Evolutionary conservation across 2,113 vertebrate genomes (phyloP).

Genomic region (Perccottus glenii): DNA sequence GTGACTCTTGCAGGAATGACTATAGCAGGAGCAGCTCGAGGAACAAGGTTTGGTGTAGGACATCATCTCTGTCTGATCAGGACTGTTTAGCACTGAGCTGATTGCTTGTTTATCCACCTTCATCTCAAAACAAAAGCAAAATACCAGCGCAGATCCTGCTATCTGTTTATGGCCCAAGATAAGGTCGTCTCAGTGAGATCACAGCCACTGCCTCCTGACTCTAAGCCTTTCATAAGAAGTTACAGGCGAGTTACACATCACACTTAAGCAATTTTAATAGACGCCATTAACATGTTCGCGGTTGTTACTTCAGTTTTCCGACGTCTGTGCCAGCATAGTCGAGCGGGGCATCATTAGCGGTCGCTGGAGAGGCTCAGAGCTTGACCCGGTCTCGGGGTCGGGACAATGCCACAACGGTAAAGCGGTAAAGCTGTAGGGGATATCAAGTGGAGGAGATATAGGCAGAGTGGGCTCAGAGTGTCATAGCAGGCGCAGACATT

Average conservation of each 20-base stretch:
- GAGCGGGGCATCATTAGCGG: slow-evolving; percentile 63
- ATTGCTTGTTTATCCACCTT: slow-evolving; percentile 77
- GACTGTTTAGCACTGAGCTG: slow-evolving; percentile 5
- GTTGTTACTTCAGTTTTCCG: slow-evolving; percentile 74
- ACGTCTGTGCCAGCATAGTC: slow-evolving; percentile 62
- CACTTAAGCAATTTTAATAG: slow-evolving; percentile 84
- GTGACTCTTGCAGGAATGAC: slow-evolving; percentile 48
- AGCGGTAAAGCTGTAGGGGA: slow-evolving; percentile 56
- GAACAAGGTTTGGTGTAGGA: slow-evolving; percentile 31
- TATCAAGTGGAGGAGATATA: slow-evolving; percentile 52
- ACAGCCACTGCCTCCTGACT: slow-evolving; percentile 76
- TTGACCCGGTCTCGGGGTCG: slow-evolving; percentile 59
- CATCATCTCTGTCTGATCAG: slow-evolving; percentile 56
- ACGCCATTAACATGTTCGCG: slow-evolving; percentile 83
- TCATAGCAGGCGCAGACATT: slow-evolving; percentile 56
- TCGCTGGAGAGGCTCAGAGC: slow-evolving; percentile 47
- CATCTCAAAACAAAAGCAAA: slow-evolving; percentile 72
- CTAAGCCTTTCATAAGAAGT: slow-evolving; percentile 76
- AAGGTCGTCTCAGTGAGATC: slow-evolving; percentile 83
- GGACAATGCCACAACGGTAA: slow-evolving; percentile 57
- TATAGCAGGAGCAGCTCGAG: slow-evolving; percentile 39
- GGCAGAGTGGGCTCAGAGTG: slow-evolving; percentile 56
- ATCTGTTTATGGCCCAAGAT: slow-evolving; percentile 85
- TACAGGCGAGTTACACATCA: slow-evolving; percentile 85
- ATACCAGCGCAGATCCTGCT: slow-evolving; percentile 79